Evolutionary conservation across 2,888 invertebrate genomes (phyloP), one percentile per base, ranked within the genome.

Genomic region (Ganaspis brasiliensis): DNA sequence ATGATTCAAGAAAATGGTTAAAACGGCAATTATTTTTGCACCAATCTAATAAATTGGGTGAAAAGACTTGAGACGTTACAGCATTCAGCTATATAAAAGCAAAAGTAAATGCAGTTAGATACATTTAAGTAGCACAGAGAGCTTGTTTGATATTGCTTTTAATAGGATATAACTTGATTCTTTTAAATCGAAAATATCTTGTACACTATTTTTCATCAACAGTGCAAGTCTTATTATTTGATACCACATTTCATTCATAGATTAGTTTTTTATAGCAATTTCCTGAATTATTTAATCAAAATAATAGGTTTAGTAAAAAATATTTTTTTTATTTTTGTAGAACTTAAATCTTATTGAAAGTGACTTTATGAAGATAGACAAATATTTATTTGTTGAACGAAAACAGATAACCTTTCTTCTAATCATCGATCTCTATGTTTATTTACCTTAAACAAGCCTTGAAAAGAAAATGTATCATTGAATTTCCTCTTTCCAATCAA

Each of bases 401-500:
- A 21, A 63, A 63, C 31, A 72, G 12, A 49, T 72, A 56, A 56
- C 19, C 55, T 67, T 45, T 37, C 61, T 63, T 67, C 72, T n/a
- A 37, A 63, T 40, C 40, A 63, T 19, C 19, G 63, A 63, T n/a
- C 35, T 24, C 37, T 75, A 71, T 71, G 73, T 19, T 73, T 73
- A 78, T 73, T 78, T 71, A n/a, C n/a, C 45, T 61, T 55, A 75
- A 56, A 75, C 75, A 71, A 73, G 73, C 45, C 75, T 55, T 5
- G n/a, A 10, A 70, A 55, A 31, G 40, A 63, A 67, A 35, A 57
- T n/a, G n/a, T n/a, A 67, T 35, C 73, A 71, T 67, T 45, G 63
- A 71, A 45, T 21, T 24, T 24, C 40, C 10, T 21, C 14, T 61
- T 40, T 14, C 37, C 16, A 9, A 35, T 31, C 1, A 4, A 31